Evolutionary conservation across 2,888 invertebrate species (phyloP).

Genomic region (Coecobrya sp.): DNA sequence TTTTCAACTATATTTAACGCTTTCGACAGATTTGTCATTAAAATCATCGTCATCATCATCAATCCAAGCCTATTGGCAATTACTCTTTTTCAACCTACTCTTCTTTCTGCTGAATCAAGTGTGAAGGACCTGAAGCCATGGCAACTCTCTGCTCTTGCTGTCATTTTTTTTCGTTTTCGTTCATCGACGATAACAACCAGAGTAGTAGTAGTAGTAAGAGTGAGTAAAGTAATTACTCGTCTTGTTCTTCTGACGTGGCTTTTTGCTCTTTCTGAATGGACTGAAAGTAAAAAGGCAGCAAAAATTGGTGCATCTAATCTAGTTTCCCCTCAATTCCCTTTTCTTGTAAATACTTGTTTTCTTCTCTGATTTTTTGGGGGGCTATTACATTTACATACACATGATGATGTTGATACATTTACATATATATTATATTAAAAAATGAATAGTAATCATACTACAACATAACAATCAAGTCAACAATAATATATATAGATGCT

Average conservation of each 20-base stretch:
- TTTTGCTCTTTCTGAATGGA: conserved; percentile 39
- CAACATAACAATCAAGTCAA: conserved; percentile 26
- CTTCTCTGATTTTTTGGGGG: neutral
- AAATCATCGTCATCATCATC: conserved; percentile 63
- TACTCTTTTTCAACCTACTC: conserved; percentile 38
- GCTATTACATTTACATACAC: conserved; percentile 37
- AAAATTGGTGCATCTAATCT: conserved; percentile 58
- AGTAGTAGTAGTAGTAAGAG: conserved; percentile 2
- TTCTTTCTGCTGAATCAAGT: conserved; percentile 58
- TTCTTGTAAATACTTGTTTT: conserved; percentile 57
- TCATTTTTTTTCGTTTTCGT: conserved; percentile 36
- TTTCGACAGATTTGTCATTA: conserved; percentile 76
- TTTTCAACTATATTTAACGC: conserved; percentile 35
- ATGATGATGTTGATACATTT: conserved; percentile 25
- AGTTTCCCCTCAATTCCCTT: conserved; percentile 70
- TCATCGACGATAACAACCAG: neutral
- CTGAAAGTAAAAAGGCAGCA: conserved; percentile 66
- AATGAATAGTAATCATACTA: conserved; percentile 42
- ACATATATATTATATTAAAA: conserved; percentile 41
- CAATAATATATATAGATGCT: neutral
- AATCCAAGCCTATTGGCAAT: conserved; percentile 59
- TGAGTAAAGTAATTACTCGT: conserved; percentile 44
- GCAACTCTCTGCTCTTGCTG: neutral
- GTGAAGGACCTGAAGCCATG: conserved; percentile 72
- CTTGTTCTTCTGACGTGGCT: conserved; percentile 34